A percentile compares a stretch with the other conserved stretches of the same genome.
These are phyloP conservation scores for Aspidiotus destructor DNA, from an alignment of 2,888 invertebrate genomes.

Conservation along the genomic window DNA sequence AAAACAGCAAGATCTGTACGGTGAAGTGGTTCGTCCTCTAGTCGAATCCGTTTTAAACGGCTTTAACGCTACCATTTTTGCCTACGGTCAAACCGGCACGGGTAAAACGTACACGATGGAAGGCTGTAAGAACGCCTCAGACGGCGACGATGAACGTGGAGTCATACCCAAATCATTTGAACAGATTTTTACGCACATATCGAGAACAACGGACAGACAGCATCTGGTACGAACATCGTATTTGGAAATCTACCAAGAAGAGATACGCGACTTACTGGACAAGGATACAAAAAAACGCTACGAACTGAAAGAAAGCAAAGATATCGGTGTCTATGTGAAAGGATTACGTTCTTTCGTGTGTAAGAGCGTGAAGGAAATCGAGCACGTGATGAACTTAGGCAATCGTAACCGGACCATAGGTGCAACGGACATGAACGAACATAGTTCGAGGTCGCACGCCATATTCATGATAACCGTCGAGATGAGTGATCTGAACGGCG, in stretches of 20 bases:
- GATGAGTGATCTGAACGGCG: constrained; percentile 65
- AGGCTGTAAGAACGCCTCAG: constrained; percentile 66
- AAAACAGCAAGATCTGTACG: constrained; percentile 84
- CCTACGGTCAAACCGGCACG: constrained; percentile 98
- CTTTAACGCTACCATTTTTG: constrained; percentile 98
- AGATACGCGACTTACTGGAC: constrained; percentile 54
- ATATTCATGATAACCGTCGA: constrained; percentile 97
- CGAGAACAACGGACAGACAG: constrained; percentile 81
- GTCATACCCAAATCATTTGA: constrained; percentile 94
- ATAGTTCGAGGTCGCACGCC: constrained; percentile 94
- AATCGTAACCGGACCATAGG: constrained; percentile 91
- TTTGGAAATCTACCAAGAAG: constrained; percentile 87
- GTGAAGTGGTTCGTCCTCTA: constrained; percentile 88
- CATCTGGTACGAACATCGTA: constrained; percentile 94
- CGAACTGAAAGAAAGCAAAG: constrained; percentile 65
- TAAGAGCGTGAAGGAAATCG: constrained; percentile 86
- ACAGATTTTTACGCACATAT: constrained; percentile 93
- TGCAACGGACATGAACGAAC: constrained; percentile 96
- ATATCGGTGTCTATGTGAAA: constrained; percentile 87
- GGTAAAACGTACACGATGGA: constrained; percentile 68
- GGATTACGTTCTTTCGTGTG: constrained; percentile 91
- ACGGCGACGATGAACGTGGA: constrained; percentile 89
- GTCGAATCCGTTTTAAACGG: constrained; percentile 93
- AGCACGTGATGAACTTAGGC: constrained; percentile 84
- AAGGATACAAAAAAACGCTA: constrained; percentile 60